Evolutionary conservation across 1,140 invertebrate genomes (phyloP), one percentile per base, ranked within the genome.

Genomic region (Asbolus verrucosus): DNA sequence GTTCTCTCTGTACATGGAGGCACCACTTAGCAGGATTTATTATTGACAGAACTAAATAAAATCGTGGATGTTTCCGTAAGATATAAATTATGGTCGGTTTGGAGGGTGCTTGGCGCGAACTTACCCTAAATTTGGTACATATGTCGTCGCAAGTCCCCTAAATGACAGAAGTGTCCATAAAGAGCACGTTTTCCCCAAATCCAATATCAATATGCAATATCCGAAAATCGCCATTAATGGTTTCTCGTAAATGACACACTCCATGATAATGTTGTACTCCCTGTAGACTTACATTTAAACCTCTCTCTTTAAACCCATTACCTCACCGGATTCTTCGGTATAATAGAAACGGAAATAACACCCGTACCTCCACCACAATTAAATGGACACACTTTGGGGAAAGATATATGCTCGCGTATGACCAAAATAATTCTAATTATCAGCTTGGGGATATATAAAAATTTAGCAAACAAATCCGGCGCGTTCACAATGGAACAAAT

Each of bases 151-250:
- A 33, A 27, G 36, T 33, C 33, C 61, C 16, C 61, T 41, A 38
- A 63, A 41, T 54, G 46, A 27, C 21, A 24, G 11, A 39, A 63
- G 16, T 63, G 39, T 41, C 18, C 39, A 62, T 63, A 63, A 21
- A 63, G 61, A 24, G 61, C 61, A 41, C 21, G 13, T 63, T 63
- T 38, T 19, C 33, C 61, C 33, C 61, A 41, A 63, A 63, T 41
- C 33, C 33, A 63, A 63, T 63, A 63, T 63, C 61, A 39, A 63
- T 63, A 63, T 41, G 33, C 61, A 24, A 19, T 39, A 63, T 63
- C 54, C 24, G 54, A 61, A 61, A 61, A 61, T 61, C 54, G 24
- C 14, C 54, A 61, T 61, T 61, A 61, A 61, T 61, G 54, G 54
- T 61, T 61, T 33, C 27, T 61, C 13, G 24, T 61, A 61, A 61